Base-by-base conservation (phyloP, 2,888 invertebrate species). In the Mechanitis mazaeus region DNA sequence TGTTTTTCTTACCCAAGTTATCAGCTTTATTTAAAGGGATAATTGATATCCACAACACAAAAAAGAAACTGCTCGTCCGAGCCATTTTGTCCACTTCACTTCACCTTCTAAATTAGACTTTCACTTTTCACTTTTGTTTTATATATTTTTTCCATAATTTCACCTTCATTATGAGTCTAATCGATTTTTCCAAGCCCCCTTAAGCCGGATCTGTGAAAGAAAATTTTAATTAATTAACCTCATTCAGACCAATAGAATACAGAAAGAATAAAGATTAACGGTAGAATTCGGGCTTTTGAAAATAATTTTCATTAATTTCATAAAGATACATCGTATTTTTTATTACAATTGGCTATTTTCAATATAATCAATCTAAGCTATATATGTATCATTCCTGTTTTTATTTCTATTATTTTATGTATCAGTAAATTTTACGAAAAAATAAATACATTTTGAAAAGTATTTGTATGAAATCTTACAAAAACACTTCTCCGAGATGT, bases 21-120 rank as follows among this genome's bases (percentile, higher is more conserved):
- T 89, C 89, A 65, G 89, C 89, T 66, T 84, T 78, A 68, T 86
- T 84, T 60, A 85, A 69, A 31, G 88, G 88, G 65, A 88, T 84
- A 65, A 83, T 77, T 59, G 85, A 81, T 55, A 87, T 79, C 85
- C 87, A 90, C 56, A 89, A 76, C 70, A 86, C 73, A 45, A 84
- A 77, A 56, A 86, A 72, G 38, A 87, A 72, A 55, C 83, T 80
- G 55, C 81, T 74, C 69, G 73, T 78, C 64, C 78, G 75, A 73
- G 78, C 80, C 88, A 89, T 89, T 60, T 66, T 68, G 64, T 61
- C 58, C 56, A 65, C 54, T 61, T 60, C 60, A 62, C 68, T 50
- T 53, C 58, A 42, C 62, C 63, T 61, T 60, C 55, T 56, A 63
- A 56, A 54, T 58, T 56, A 53, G 53, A 60, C 20, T 38, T 45